Conservation (phyloP, 2,113 vertebrate genomes). For the Motacilla tschutschensis region DNA sequence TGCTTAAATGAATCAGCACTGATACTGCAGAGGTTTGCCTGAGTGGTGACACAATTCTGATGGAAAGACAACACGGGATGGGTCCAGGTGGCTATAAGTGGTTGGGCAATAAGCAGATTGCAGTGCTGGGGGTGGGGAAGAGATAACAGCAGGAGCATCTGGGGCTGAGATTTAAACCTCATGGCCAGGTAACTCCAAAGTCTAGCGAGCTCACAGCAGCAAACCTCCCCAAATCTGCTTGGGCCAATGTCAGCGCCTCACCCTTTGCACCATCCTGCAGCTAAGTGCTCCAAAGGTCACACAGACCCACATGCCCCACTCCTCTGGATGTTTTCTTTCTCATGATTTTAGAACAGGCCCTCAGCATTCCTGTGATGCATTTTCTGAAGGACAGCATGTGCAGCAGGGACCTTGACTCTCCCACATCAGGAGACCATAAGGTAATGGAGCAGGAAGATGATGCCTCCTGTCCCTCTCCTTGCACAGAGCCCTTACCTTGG, state of each 20-base stretch:
- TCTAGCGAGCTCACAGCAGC: neutral
- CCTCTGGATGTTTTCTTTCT: neutral
- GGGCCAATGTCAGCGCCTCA: neutral
- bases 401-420: neutral
- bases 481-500: constrained; percentile 82
- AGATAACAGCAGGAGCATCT: neutral
- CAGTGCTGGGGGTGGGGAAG: neutral
- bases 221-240: neutral
- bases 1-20: neutral
- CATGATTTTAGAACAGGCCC: neutral
- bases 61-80: neutral
- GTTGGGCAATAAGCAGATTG: neutral
- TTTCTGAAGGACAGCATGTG: neutral
- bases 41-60: neutral
- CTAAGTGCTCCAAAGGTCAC: neutral
- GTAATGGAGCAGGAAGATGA: neutral
- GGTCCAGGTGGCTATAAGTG: neutral
- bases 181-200: neutral
- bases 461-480: neutral
- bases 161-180: neutral
- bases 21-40: neutral
- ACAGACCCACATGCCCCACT: neutral
- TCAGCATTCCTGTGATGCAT: neutral
- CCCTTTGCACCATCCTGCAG: neutral
- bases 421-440: neutral